A percentile compares a stretch with the other conserved stretches of the same genome.
These are phyloP conservation scores for Pangasius sanitwongsei DNA, from an alignment of 2,797 vertebrate genomes.

Conservation along the genomic window DNA sequence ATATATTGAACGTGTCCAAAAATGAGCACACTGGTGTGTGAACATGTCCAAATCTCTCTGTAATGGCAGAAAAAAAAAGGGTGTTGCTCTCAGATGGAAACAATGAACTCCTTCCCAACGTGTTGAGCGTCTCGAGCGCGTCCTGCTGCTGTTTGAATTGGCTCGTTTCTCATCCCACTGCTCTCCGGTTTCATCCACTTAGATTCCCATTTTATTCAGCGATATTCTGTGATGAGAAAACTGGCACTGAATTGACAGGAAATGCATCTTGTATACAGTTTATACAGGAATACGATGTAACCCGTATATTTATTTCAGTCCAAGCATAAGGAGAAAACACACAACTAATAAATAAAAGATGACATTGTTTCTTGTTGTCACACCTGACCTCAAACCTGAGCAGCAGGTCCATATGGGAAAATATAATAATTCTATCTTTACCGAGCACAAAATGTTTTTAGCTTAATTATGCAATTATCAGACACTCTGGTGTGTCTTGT, in stretches of 20 bases:
- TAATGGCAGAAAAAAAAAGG: not conserved
- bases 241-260: no score
- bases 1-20: not conserved
- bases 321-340: no score
- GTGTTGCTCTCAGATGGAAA: slow-evolving; percentile 14
- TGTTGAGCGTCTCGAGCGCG: slow-evolving; percentile 6
- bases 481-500: not conserved
- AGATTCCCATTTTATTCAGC: not conserved
- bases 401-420: not conserved
- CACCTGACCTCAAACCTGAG: not conserved
- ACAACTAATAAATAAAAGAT: not conserved
- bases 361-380: not conserved
- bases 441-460: not conserved
- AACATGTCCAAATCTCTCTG: not conserved
- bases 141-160: slow-evolving; percentile 16
- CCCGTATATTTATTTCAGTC: not conserved
- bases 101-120: slow-evolving; percentile 21
- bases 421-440: not conserved
- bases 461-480: not conserved
- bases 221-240: not conserved
- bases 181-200: not conserved
- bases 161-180: not conserved
- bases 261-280: not conserved
- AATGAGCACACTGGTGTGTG: not conserved
- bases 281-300: no score